phyloP scores from a whole-genome alignment of 2,888 invertebrate genomes.

The Rhagophthalmus giganteus region DNA sequence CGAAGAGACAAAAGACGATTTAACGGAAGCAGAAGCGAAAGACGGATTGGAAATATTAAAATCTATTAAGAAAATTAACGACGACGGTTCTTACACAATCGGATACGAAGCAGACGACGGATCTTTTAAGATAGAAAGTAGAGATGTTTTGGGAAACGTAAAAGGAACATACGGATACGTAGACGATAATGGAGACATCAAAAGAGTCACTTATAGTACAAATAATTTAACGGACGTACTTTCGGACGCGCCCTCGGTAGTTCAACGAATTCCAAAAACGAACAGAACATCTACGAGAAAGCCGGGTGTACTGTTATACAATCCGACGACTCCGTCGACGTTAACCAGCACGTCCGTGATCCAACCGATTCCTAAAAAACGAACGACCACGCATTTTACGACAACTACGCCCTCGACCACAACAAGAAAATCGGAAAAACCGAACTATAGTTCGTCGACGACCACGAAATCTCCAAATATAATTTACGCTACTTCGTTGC shows the following conservation, averaged over 20 bases:
- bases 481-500: slow-evolving; percentile 50
- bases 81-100: slow-evolving; percentile 82
- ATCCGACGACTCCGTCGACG: slow-evolving; percentile 57
- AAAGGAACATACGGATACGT: slow-evolving; percentile 84
- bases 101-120: slow-evolving; percentile 86
- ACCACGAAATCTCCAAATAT: slow-evolving; percentile 42
- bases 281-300: slow-evolving; percentile 60
- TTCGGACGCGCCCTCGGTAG: slow-evolving; percentile 50
- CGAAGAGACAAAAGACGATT: slow-evolving; percentile 60
- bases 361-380: slow-evolving; percentile 66
- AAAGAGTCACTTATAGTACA: slow-evolving; percentile 75
- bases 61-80: slow-evolving; percentile 78
- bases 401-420: slow-evolving; percentile 52
- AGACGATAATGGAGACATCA: slow-evolving; percentile 75
- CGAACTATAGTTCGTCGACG: no score
- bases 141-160: slow-evolving; percentile 77
- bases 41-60: slow-evolving; percentile 78
- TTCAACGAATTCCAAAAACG: slow-evolving; percentile 51
- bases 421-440: background rate
- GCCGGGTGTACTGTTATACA: slow-evolving; percentile 55
- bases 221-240: slow-evolving; percentile 60
- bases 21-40: slow-evolving; percentile 65
- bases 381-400: slow-evolving; percentile 53
- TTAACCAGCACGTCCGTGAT: slow-evolving; percentile 65
- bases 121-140: slow-evolving; percentile 81